Percentiles rank a stretch among this genome's conserved stretches.
These are phyloP conservation scores for Panulirus ornatus DNA, from an alignment of 1,140 invertebrate species.

Conservation along the genomic window DNA sequence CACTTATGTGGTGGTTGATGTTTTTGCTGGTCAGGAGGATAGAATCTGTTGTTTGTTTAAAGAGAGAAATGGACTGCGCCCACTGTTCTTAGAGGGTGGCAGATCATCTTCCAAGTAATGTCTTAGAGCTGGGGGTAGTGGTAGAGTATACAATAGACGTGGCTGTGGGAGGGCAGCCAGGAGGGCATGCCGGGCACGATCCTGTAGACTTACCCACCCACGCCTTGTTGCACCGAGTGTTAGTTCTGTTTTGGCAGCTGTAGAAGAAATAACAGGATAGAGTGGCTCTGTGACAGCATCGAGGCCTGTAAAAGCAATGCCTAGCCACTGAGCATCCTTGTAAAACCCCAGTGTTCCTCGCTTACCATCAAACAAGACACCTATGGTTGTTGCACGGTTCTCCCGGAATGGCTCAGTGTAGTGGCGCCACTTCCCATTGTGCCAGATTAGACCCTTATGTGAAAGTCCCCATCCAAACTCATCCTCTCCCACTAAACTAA, in stretches of 20 bases:
- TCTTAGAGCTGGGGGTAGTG: conserved; percentile 32
- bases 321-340: conserved; percentile 85
- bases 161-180: conserved; percentile 42
- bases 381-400: conserved; percentile 84
- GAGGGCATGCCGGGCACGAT: conserved; percentile 76
- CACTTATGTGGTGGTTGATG: background rate
- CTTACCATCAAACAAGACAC: conserved; percentile 84
- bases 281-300: conserved; percentile 81
- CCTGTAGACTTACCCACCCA: conserved; percentile 85
- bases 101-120: conserved; percentile 56
- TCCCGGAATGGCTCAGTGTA: conserved; percentile 86
- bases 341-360: conserved; percentile 86
- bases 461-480: conserved; percentile 86
- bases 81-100: conserved; percentile 5
- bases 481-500: conserved; percentile 86
- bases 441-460: conserved; percentile 87
- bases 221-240: conserved; percentile 81
- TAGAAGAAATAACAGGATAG: conserved; percentile 86
- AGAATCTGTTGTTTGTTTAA: background rate
- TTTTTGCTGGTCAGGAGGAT: conserved; percentile 13
- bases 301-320: conserved; percentile 80
- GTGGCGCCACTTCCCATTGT: conserved; percentile 82
- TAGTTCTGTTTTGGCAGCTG: conserved; percentile 88
- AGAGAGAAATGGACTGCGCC: background rate
- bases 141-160: conserved; percentile 28